phyloP scores from a whole-genome alignment of 2,797 vertebrate species.

The Triplophysa bombifrons region DNA sequence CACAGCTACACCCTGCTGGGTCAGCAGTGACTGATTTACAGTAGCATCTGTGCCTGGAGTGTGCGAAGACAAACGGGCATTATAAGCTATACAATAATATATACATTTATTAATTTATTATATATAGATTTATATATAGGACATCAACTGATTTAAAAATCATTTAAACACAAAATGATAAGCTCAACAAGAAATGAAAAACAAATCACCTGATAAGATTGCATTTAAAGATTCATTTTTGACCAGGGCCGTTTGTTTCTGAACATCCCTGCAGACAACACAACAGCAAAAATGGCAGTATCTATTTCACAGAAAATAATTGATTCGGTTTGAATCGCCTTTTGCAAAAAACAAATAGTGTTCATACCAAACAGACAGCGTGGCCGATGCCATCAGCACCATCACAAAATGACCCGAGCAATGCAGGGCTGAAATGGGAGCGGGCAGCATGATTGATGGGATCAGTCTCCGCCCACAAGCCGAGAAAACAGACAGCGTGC shows the following conservation, averaged over 20 bases:
- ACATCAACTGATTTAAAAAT: background rate
- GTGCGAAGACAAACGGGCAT: background rate
- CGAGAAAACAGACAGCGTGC: slow-evolving; percentile 91
- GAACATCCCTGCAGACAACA: slow-evolving; percentile 84
- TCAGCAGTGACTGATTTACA: slow-evolving; percentile 91
- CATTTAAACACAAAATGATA: background rate
- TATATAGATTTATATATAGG: background rate
- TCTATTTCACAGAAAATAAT: background rate
- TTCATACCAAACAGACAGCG: slow-evolving; percentile 91
- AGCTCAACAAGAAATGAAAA: background rate
- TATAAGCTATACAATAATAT: background rate
- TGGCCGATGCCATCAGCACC: slow-evolving; percentile 89
- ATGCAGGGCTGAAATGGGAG: slow-evolving; percentile 87
- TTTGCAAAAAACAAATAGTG: background rate
- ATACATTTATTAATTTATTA: no score
- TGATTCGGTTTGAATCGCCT: background rate
- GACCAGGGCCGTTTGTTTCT: slow-evolving; percentile 87
- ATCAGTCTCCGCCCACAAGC: slow-evolving; percentile 91
- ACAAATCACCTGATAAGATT: slow-evolving; percentile 84
- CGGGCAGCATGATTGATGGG: slow-evolving; percentile 87
- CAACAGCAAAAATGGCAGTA: background rate
- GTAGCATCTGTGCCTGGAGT: slow-evolving; percentile 84
- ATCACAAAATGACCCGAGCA: slow-evolving; percentile 92
- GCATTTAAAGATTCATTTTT: slow-evolving; percentile 91
- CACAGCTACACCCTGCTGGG: slow-evolving; percentile 92